Base-by-base conservation (phyloP, 2,113 vertebrate species). In the Galeopterus variegatus region DNA sequence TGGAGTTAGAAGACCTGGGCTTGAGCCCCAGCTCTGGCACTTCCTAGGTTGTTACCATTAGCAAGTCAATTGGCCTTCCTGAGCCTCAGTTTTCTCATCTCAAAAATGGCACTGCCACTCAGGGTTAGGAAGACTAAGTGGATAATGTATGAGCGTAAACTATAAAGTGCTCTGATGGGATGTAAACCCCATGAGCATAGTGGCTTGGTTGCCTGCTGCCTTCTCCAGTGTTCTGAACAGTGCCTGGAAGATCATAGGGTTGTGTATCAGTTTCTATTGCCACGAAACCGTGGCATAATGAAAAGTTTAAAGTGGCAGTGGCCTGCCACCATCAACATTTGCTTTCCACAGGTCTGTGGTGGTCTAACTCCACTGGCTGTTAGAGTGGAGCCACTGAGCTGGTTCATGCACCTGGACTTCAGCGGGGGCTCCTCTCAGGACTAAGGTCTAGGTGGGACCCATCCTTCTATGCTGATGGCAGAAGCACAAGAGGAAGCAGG, bases 61-160 rank as follows among this genome's bases (percentile, higher is more conserved):
- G 81, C 45, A 60, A 36, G 31, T 17, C 28, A 54, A 13, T 56
- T 50, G 81, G 73, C 33, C n/a, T 82, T 87, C 72, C 48, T 17
- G 19, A 65, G 26, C 8, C 31, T 85, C 70, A 17, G 58, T 62
- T 62, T 84, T 26, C 58, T 69, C 58, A n/a, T 72, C 58, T 92
- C 21, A 58, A 67, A 90, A 67, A 24, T 7, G 13, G 45, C 24
- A 31, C 19, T 36, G 60, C 50, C 45, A 17, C 52, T 41, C 1
- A 18, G 41, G 58, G 28, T 21, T 31, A 41, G 89, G 70, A 75
- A 33, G 8, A 64, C 14, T 24, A n/a, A 58, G 45, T 15, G 75
- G 12, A 17, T 3, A 5, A 69, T 12, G 21, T 0, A 1, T 3
- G 3, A 2, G 3, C 24, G 1, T 36, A 52, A 65, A 82, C 26